Evolutionary conservation across 2,888 invertebrate genomes (phyloP).

Genomic region (Heliconius sara): DNA sequence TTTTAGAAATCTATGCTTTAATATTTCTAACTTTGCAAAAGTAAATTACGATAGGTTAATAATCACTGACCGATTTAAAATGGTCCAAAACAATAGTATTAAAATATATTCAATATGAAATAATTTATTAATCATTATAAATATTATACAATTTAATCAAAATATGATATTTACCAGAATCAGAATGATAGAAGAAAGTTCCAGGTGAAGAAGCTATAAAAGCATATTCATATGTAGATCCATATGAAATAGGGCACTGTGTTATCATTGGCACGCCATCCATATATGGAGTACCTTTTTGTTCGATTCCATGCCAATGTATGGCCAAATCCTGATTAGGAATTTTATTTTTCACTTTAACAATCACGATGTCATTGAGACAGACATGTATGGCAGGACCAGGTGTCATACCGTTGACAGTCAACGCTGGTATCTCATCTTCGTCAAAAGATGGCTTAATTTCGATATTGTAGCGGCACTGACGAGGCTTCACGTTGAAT

Average conservation of each 20-base stretch:
- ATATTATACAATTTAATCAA: not conserved
- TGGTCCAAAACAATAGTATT: not conserved
- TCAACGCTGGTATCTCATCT: slow-evolving; percentile 63
- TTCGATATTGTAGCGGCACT: slow-evolving; percentile 72
- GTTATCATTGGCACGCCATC: slow-evolving; percentile 91
- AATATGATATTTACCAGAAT: slow-evolving; percentile 75
- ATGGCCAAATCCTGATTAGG: slow-evolving; percentile 87
- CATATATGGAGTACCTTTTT: slow-evolving; percentile 87
- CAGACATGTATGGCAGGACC: slow-evolving; percentile 87
- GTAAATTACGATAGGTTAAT: not conserved
- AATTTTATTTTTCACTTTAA: slow-evolving; percentile 88
- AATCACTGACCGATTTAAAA: not conserved
- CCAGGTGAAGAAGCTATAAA: slow-evolving; percentile 87
- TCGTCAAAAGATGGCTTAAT: slow-evolving; percentile 66
- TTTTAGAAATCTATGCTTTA: not conserved
- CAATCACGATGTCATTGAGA: slow-evolving; percentile 88
- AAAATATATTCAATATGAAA: not conserved
- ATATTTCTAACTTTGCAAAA: not conserved
- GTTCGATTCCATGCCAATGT: slow-evolving; percentile 90
- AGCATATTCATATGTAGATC: slow-evolving; percentile 88
- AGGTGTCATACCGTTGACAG: slow-evolving; percentile 71
- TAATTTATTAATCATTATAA: not conserved
- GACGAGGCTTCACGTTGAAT: slow-evolving; percentile 77
- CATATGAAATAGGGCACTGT: slow-evolving; percentile 88
- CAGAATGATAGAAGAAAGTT: slow-evolving; percentile 89